Percentiles rank a stretch among this genome's conserved stretches.
phyloP scores from a whole-genome alignment of 2,113 vertebrate genomes.

The Strigops habroptila region DNA sequence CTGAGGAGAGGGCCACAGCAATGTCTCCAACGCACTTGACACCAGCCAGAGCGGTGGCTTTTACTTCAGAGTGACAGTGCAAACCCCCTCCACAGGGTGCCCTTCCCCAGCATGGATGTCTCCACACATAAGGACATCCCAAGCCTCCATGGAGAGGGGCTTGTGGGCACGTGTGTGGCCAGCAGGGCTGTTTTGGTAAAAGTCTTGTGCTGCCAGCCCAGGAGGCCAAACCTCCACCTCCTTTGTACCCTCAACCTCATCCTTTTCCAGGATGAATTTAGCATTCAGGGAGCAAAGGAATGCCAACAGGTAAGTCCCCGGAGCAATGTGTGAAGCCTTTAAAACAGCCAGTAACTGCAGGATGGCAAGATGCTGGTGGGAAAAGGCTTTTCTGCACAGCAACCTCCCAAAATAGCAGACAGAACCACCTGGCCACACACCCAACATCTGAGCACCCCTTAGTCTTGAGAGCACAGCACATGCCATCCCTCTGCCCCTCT shows the following conservation, averaged over 20 bases:
- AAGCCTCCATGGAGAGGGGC: accelerated
- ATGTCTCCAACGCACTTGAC: not conserved
- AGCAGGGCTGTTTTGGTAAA: not conserved
- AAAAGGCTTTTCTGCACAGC: not conserved
- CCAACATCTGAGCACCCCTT: not conserved
- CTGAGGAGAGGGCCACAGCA: accelerated
- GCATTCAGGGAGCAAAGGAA: not conserved
- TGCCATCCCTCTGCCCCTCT: accelerated
- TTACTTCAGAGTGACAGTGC: not conserved
- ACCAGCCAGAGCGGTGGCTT: not conserved
- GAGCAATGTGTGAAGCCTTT: not conserved
- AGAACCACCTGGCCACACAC: not conserved
- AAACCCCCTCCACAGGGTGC: not conserved
- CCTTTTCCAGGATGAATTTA: not conserved
- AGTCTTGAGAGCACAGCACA: accelerated
- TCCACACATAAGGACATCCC: not conserved
- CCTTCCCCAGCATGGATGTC: not conserved
- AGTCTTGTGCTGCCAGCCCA: not conserved
- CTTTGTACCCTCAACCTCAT: not conserved
- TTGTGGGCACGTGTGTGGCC: not conserved
- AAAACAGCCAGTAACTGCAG: not conserved
- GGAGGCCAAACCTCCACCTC: not conserved
- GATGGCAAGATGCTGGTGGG: not conserved
- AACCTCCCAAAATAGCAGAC: not conserved
- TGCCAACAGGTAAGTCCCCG: not conserved